A percentile compares a stretch with the other conserved stretches of the same genome.
These are phyloP conservation scores for Yponomeuta sedellus DNA, from an alignment of 2,888 invertebrate genomes.

Conservation along the genomic window DNA sequence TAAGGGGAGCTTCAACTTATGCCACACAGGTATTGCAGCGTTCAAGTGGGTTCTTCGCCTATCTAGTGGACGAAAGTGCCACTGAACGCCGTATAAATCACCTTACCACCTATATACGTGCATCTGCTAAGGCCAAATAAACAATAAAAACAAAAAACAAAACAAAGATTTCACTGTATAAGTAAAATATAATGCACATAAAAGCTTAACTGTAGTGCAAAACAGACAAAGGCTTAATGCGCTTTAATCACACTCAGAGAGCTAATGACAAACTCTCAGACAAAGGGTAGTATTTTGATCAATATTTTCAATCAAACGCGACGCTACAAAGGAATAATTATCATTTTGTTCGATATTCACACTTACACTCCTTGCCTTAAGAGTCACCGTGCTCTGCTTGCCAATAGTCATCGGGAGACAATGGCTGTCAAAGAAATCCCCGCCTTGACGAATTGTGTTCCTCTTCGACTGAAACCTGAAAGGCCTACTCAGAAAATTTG, in stretches of 20 bases:
- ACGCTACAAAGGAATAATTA: background rate
- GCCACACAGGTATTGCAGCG: too few relatives aligned
- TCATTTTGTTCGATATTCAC: background rate
- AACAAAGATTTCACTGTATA: too few relatives aligned
- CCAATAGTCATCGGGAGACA: conserved; percentile 14
- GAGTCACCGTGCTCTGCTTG: background rate
- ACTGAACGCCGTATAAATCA: too few relatives aligned
- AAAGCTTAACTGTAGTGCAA: background rate
- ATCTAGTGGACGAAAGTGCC: too few relatives aligned
- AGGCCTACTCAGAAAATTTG: background rate
- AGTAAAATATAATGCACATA: background rate
- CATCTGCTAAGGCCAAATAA: too few relatives aligned
- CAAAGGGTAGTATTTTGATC: background rate
- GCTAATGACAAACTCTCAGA: background rate
- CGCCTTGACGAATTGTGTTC: conserved; percentile 5
- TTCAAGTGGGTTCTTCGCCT: too few relatives aligned
- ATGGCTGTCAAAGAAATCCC: conserved; percentile 16
- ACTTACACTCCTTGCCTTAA: background rate
- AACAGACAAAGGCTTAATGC: background rate
- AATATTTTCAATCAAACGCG: background rate
- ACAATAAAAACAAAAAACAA: too few relatives aligned
- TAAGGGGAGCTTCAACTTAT: too few relatives aligned
- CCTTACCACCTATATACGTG: too few relatives aligned
- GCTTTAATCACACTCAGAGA: background rate
- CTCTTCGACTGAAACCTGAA: background rate